Conservation (phyloP, 2,888 invertebrate genomes). For the Crioceris asparagi region DNA sequence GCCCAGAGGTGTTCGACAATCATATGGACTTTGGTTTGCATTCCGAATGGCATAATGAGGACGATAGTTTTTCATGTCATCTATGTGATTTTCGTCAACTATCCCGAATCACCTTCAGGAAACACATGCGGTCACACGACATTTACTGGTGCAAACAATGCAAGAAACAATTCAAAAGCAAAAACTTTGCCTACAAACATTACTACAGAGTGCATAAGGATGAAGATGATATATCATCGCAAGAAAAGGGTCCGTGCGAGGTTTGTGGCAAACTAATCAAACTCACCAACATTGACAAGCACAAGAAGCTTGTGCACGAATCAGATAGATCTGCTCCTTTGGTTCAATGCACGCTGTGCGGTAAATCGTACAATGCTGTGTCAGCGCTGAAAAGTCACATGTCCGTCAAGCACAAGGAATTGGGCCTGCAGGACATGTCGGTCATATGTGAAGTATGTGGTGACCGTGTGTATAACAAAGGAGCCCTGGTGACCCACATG, state of each 20-base stretch:
- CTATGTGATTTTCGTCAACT: constrained; percentile 26
- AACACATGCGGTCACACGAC: constrained; percentile 32
- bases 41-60: constrained; percentile 26
- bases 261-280: constrained; percentile 21
- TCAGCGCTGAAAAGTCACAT: constrained; percentile 36
- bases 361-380: constrained; percentile 33
- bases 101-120: constrained; percentile 25
- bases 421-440: constrained; percentile 39
- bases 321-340: no score
- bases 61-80: constrained; percentile 28
- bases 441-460: constrained; percentile 33
- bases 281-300: constrained; percentile 23
- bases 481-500: constrained; percentile 39
- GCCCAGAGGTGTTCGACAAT: constrained; percentile 41
- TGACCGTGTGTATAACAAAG: constrained; percentile 27
- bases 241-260: constrained; percentile 23
- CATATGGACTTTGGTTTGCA: constrained; percentile 30
- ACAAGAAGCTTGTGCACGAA: constrained; percentile 31
- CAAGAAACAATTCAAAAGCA: constrained; percentile 27
- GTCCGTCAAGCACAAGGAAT: constrained; percentile 25
- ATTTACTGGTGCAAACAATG: constrained; percentile 28
- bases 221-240: no score
- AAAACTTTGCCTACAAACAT: constrained; percentile 13
- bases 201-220: constrained; percentile 26
- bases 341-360: constrained; percentile 45